Evolutionary conservation across 2,888 invertebrate genomes (phyloP).

Genomic region (Microchrysa polita): DNA sequence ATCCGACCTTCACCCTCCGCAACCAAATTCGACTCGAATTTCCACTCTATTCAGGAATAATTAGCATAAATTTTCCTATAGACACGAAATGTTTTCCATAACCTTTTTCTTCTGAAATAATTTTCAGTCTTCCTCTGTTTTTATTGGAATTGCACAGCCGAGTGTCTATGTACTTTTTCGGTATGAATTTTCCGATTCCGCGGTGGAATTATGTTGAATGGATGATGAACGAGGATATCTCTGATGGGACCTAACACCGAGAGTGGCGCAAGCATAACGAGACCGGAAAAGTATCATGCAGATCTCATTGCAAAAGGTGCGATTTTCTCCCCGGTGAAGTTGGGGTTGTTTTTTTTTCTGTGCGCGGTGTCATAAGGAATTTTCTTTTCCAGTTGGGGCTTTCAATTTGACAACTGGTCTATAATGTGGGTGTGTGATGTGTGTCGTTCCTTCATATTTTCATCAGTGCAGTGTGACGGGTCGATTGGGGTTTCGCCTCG

Average conservation of each 20-base stretch:
- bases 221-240: slow-evolving; percentile 22
- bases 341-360: background rate
- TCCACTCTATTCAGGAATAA: slow-evolving; percentile 20
- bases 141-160: too few species aligned
- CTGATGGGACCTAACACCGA: slow-evolving; percentile 21
- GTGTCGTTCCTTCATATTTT: too few species aligned
- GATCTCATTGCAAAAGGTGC: slow-evolving; percentile 28
- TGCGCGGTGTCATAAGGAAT: too few species aligned
- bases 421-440: too few species aligned
- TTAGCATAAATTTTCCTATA: slow-evolving; percentile 35
- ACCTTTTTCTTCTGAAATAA: background rate
- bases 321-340: slow-evolving; percentile 24
- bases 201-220: slow-evolving; percentile 3
- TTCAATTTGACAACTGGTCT: too few species aligned
- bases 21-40: background rate
- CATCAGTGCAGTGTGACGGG: too few species aligned
- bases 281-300: background rate
- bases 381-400: too few species aligned
- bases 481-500: too few species aligned
- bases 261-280: background rate
- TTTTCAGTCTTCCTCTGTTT: background rate
- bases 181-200: background rate
- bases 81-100: slow-evolving; percentile 17
- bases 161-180: too few species aligned
- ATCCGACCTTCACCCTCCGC: background rate